phyloP scores from a whole-genome alignment of 2,113 vertebrate species.

The Copsychus sechellarum region DNA sequence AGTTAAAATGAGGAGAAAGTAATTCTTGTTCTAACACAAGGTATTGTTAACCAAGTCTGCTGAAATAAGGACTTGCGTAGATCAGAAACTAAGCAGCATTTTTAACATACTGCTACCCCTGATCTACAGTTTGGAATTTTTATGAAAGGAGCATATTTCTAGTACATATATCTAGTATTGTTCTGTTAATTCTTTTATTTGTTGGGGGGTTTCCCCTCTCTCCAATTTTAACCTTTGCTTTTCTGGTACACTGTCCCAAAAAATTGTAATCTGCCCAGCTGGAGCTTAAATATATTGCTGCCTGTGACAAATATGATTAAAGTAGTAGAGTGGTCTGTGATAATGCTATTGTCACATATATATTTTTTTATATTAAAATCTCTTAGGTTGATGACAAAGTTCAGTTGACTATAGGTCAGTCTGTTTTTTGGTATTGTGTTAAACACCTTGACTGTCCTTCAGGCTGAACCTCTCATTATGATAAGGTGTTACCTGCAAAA shows the following conservation, averaged over 20 bases:
- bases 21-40: background rate
- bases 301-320: background rate
- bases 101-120: background rate
- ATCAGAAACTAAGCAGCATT: background rate
- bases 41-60: background rate
- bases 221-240: background rate
- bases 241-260: background rate
- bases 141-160: background rate
- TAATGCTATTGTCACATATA: fast-evolving
- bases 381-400: background rate
- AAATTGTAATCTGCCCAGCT: background rate
- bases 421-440: background rate
- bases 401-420: background rate
- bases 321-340: background rate
- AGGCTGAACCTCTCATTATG: background rate
- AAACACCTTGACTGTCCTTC: background rate
- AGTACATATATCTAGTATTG: background rate
- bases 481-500: background rate
- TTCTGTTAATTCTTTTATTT: background rate
- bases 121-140: background rate
- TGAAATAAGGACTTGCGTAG: background rate
- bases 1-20: background rate
- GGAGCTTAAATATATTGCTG: background rate
- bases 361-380: background rate
- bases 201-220: fast-evolving